These are phyloP conservation scores for Meandrusa payeni DNA, from an alignment of 2,888 invertebrate species.

Conservation along the genomic window DNA sequence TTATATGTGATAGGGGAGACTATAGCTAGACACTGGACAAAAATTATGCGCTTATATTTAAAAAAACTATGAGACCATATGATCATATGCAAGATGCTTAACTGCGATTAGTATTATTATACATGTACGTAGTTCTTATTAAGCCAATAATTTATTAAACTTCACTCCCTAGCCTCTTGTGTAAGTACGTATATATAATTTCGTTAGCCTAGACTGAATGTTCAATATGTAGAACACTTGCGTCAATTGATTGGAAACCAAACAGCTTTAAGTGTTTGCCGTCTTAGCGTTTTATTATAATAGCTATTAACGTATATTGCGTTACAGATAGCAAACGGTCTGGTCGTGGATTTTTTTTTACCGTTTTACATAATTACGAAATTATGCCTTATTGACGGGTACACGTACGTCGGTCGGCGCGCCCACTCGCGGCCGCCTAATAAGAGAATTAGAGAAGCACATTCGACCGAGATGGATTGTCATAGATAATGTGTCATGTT, in stretches of 20 bases:
- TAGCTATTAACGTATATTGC: conserved; percentile 71
- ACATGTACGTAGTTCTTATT: too few species aligned
- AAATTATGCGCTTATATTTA: too few species aligned
- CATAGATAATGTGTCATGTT: conserved; percentile 66
- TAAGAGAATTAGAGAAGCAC: conserved; percentile 61
- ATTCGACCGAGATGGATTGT: conserved; percentile 61
- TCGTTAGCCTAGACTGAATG: conserved; percentile 7
- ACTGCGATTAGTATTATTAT: too few species aligned
- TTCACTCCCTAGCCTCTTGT: too few species aligned
- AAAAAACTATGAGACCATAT: too few species aligned
- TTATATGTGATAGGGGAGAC: not conserved
- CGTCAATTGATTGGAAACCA: conserved; percentile 57
- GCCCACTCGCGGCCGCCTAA: conserved; percentile 58
- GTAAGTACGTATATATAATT: not conserved
- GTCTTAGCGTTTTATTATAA: conserved; percentile 67
- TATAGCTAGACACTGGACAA: too few species aligned
- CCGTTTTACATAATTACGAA: conserved; percentile 77
- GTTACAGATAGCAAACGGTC: conserved; percentile 72
- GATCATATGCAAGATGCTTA: too few species aligned
- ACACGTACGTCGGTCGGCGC: conserved; percentile 46
- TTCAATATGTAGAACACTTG: conserved; percentile 62
- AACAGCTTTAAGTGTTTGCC: conserved; percentile 60
- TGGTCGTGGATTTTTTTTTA: conserved; percentile 63
- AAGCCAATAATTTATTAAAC: too few species aligned
- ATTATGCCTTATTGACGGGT: conserved; percentile 70